Percentiles rank a stretch among this genome's conserved stretches.
phyloP scores from a whole-genome alignment of 2,113 vertebrate species.

The Siphamia tubifer region DNA sequence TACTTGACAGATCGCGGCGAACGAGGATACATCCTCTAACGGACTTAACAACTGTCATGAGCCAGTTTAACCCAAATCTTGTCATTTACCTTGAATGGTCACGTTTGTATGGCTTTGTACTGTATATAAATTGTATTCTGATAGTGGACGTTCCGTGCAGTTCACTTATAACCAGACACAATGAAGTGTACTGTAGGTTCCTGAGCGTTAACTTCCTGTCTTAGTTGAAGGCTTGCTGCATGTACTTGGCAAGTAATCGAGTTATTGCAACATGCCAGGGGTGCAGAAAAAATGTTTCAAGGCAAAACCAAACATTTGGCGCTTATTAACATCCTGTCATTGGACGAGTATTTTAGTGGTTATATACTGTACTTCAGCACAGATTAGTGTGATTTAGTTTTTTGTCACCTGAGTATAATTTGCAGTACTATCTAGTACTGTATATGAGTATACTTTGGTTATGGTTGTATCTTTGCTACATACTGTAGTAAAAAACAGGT shows the following conservation, averaged over 20 bases:
- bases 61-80: background rate
- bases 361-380: no score
- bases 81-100: background rate
- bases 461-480: background rate
- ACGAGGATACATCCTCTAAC: background rate
- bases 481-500: slow-evolving; percentile 27
- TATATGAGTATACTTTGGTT: no score
- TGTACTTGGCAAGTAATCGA: background rate
- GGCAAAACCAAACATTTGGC: background rate
- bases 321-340: background rate
- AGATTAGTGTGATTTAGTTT: background rate
- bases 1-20: slow-evolving; percentile 25
- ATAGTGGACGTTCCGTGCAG: background rate
- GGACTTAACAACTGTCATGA: background rate
- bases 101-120: no score
- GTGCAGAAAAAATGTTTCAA: background rate
- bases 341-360: background rate
- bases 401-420: no score
- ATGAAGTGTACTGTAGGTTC: background rate
- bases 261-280: slow-evolving; percentile 11
- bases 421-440: no score
- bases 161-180: background rate
- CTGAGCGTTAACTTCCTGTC: slow-evolving; percentile 4
- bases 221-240: slow-evolving; percentile 16
- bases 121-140: background rate